Conservation (phyloP, 2,888 invertebrate genomes). For the Ceraclea dissimilis region DNA sequence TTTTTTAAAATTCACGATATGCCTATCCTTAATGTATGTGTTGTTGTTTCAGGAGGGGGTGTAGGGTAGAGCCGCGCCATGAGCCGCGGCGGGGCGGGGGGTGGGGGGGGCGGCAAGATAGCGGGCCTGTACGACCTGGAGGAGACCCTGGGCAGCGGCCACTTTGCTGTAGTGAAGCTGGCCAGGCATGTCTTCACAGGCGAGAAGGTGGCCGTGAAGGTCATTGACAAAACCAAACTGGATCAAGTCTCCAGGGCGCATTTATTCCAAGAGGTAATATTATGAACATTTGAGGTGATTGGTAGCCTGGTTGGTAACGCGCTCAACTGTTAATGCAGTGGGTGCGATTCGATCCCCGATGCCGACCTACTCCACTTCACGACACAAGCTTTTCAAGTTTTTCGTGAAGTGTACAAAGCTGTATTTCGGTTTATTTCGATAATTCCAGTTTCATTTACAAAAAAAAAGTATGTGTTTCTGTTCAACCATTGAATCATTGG, state of each 20-base stretch:
- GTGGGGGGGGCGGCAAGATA: slow-evolving; percentile 66
- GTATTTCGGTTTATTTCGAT: too few relatives aligned
- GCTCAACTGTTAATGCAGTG: too few relatives aligned
- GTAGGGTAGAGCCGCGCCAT: slow-evolving; percentile 12
- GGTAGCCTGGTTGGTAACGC: too few relatives aligned
- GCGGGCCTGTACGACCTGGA: slow-evolving; percentile 96
- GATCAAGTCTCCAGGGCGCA: slow-evolving; percentile 94
- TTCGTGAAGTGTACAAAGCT: too few relatives aligned
- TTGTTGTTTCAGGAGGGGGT: slow-evolving; percentile 3
- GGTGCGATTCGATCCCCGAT: too few relatives aligned
- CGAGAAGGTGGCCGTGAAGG: slow-evolving; percentile 95
- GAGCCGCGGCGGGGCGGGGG: slow-evolving; percentile 29
- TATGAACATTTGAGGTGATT: too few relatives aligned
- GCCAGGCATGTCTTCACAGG: slow-evolving; percentile 98
- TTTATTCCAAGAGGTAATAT: slow-evolving; percentile 87
- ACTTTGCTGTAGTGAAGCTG: slow-evolving; percentile 97
- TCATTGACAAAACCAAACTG: slow-evolving; percentile 97
- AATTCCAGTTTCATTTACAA: too few relatives aligned
- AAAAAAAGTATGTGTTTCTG: too few relatives aligned
- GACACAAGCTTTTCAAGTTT: too few relatives aligned
- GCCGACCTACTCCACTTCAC: too few relatives aligned
- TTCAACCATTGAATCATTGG: too few relatives aligned
- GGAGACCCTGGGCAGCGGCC: slow-evolving; percentile 95
- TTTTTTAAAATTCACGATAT: too few relatives aligned
- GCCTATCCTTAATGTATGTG: neutral